Evolutionary conservation across 2,113 vertebrate genomes (phyloP), one percentile per base, ranked within the genome.

Genomic region (Oryzias celebensis): DNA sequence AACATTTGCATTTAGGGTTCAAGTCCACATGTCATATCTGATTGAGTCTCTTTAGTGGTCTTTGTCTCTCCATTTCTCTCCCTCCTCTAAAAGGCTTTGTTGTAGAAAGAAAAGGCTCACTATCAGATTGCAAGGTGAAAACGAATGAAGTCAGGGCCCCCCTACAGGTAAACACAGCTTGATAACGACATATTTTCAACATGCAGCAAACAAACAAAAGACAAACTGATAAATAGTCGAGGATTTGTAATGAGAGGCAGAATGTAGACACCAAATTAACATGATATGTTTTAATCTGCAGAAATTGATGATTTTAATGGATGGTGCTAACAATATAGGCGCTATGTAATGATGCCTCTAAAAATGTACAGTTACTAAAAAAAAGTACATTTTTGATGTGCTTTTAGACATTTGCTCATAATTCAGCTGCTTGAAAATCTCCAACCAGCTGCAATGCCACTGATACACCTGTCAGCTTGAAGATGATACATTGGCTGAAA

Each of bases 401-500:
- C 5, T 52, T 23, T 36, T 42, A 2, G 2, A 14, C 41, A 56
- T 22, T 23, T 58, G 44, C 48, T 65, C 42, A 20, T 12, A 17
- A 23, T 17, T 58, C 2, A 44, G 20, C 43, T 48, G 14, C 46
- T 44, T 65, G 20, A 17, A 36, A 10, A 23, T 46, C 63, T 17
- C 26, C 43, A 24, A 50, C 15, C 4, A 57, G 3, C 26, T 23
- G 42, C 59, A 47, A 63, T 2, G 24, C 61, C 58, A 54, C 55
- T 48, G 45, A 66, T 36, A 43, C 53, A 48, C 20, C 18, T 44
- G 48, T 65, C 51, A 64, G 52, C 60, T 20, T 46, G 43, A 50
- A 58, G 16, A 58, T 80, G 75, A 73, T 16, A 58, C 52, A 77
- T 69, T 50, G 70, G 24, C 45, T 62, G 60, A 68, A 82, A 85